A percentile compares a stretch with the other conserved stretches of the same genome.
phyloP scores from a whole-genome alignment of 2,113 vertebrate species.

The Lamprotornis superbus region DNA sequence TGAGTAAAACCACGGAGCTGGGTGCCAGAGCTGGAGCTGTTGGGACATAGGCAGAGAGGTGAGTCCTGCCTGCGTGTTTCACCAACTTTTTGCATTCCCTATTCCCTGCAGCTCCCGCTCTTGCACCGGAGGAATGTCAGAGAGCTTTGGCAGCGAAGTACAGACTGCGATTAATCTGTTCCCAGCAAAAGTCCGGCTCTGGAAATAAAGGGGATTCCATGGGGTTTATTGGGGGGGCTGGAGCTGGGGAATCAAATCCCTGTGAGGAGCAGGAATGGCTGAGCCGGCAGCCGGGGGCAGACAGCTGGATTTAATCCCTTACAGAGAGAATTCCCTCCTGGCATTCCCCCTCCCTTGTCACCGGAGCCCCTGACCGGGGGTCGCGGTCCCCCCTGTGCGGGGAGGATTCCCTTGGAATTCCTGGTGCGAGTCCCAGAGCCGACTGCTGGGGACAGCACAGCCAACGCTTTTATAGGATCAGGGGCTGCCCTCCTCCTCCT shows the following conservation, averaged over 20 bases:
- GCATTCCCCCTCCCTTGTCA: not conserved
- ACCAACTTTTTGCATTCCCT: not conserved
- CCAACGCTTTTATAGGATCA: not conserved
- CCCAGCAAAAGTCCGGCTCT: not conserved
- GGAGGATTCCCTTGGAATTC: not conserved
- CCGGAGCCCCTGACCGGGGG: not conserved
- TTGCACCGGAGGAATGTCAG: accelerated
- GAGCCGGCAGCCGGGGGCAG: not conserved
- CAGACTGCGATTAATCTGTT: not conserved
- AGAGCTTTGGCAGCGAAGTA: not conserved
- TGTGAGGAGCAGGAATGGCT: not conserved
- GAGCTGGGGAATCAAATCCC: not conserved
- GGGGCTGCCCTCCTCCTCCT: not conserved
- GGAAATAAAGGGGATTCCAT: accelerated
- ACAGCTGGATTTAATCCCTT: not conserved
- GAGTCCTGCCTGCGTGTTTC: not conserved
- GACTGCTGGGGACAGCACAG: not conserved
- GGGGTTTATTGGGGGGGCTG: not conserved
- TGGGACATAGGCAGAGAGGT: not conserved
- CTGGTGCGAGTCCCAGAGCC: not conserved
- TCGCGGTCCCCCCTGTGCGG: accelerated
- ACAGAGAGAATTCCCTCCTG: too few relatives aligned
- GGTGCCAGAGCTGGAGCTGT: not conserved
- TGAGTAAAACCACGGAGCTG: not conserved
- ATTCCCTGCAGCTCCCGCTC: accelerated